Conservation (phyloP, 2,888 invertebrate species). For the Cinara cedri region DNA sequence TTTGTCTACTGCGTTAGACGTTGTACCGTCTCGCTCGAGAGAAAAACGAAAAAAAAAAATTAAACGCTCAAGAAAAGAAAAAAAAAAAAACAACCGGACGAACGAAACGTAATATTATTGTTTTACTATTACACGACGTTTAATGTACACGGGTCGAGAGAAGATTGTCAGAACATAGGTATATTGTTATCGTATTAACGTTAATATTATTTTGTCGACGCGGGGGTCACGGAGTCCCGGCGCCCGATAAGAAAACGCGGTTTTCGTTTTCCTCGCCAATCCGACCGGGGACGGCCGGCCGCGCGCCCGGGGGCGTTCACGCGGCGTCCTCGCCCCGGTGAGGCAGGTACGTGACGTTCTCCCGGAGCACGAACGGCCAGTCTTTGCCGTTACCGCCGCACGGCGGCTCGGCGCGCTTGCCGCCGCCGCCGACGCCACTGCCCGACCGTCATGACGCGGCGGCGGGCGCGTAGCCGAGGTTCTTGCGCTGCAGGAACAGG, state of each 20-base stretch:
- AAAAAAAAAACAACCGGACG: too few relatives aligned
- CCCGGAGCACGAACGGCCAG: conserved; percentile 48
- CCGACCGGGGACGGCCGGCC: neutral
- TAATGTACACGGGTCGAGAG: too few relatives aligned
- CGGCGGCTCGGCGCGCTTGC: neutral
- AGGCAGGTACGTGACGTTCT: conserved; percentile 39
- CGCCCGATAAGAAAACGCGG: neutral
- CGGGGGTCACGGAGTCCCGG: neutral
- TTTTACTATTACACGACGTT: too few relatives aligned
- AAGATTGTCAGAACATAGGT: neutral
- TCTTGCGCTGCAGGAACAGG: conserved; percentile 68
- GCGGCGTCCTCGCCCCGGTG: neutral
- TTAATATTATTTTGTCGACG: neutral
- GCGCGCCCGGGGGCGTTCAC: neutral
- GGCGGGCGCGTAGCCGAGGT: conserved; percentile 63
- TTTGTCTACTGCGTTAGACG: too few relatives aligned
- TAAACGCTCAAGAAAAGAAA: too few relatives aligned
- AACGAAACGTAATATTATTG: too few relatives aligned
- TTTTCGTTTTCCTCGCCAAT: too few relatives aligned
- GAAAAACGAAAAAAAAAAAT: too few relatives aligned
- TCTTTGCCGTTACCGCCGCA: conserved; percentile 20
- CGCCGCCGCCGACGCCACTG: neutral
- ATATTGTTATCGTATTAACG: too few relatives aligned
- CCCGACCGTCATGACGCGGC: conserved; percentile 58
- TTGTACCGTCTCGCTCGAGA: too few relatives aligned